Evolutionary conservation across 2,888 invertebrate genomes (phyloP), one percentile per base, ranked within the genome.

Genomic region (Acronicta leporina): DNA sequence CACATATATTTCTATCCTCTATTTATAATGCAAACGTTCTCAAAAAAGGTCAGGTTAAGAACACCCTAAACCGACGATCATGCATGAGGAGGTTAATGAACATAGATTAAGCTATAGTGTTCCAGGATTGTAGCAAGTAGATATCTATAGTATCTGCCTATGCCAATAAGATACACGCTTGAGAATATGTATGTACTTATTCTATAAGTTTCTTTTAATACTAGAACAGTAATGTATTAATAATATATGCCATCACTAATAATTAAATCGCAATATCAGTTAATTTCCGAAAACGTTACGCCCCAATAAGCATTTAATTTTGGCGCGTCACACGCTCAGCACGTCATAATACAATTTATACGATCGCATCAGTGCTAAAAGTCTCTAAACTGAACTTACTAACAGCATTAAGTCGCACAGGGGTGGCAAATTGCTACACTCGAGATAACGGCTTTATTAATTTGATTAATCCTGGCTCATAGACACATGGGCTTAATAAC

Each of bases 391-490:
- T 66, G 63, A 68, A 67, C 54, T 67, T 68, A 52, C 46, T 83
- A 82, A 83, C 77, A 63, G 62, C 54, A 75, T 84, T 83, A 82
- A 58, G 66, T 73, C 71, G 60, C 73, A 61, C 75, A 73, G 57
- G 77, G 77, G 77, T 73, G 73, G 58, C 80, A 81, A 87, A 87
- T 89, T 86, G 87, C 84, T 83, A 74, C 81, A 87, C 89, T 87
- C 78, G 75, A 77, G 81, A 80, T 89, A 89, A 89, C 86, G 85
- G 86, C 81, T 84, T 85, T 86, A 88, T 88, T 90, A 89, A 90
- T 89, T 86, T 72, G 85, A 89, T 89, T 87, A 88, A 87, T 86
- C 80, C 80, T 63, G 65, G 68, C 73, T 77, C 75, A 79, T 82
- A 77, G 82, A 80, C 84, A 79, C 82, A 84, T 82, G 80, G 81